phyloP scores from a whole-genome alignment of 2,113 vertebrate genomes.

The Aythya baeri region DNA sequence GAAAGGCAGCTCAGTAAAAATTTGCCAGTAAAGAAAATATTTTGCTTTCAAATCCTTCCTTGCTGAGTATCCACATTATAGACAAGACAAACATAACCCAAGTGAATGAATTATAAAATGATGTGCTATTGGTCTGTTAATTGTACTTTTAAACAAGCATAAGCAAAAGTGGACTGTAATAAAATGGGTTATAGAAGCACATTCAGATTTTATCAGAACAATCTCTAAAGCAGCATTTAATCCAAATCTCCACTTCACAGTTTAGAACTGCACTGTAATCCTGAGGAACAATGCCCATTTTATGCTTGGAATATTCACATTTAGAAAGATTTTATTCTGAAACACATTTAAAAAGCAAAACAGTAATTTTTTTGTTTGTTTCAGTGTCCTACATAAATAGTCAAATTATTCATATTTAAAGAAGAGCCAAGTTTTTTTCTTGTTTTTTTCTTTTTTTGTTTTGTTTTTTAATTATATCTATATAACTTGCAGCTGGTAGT shows the following conservation, averaged over 20 bases:
- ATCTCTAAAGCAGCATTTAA: neutral
- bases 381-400: neutral
- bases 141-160: neutral
- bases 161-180: neutral
- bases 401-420: neutral
- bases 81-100: neutral
- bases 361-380: neutral
- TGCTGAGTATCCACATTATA: accelerated
- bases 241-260: neutral
- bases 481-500: constrained; percentile 23
- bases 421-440: neutral
- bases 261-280: neutral
- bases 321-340: neutral
- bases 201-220: neutral
- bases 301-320: neutral
- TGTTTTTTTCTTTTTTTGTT: neutral
- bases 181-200: neutral
- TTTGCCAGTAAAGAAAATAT: neutral
- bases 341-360: constrained; percentile 21
- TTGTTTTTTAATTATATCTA: neutral
- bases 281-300: neutral
- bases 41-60: neutral
- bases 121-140: neutral
- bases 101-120: neutral
- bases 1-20: neutral